phyloP scores from a whole-genome alignment of 2,797 vertebrate species.

The Clarias laeviceps region DNA sequence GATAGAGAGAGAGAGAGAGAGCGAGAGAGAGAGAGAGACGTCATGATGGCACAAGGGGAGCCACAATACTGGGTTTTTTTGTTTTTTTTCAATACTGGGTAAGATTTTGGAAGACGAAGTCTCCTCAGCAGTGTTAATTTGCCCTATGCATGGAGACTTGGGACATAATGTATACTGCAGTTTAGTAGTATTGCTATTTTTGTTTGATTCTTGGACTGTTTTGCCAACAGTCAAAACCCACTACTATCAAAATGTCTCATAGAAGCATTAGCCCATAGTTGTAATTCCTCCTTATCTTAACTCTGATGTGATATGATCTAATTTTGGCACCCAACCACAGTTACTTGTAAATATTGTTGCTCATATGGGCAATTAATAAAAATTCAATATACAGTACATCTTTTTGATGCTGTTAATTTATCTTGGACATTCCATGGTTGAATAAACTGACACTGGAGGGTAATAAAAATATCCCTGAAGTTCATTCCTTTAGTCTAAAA shows the following conservation, averaged over 20 bases:
- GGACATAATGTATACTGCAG: no score
- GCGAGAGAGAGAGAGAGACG: no score
- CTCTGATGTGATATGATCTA: constrained; percentile 17
- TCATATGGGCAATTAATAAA: constrained; percentile 27
- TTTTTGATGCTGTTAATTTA: constrained; percentile 29
- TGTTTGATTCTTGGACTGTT: constrained; percentile 21
- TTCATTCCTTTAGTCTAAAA: constrained; percentile 11
- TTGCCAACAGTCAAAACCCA: constrained; percentile 6
- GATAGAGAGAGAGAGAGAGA: no score
- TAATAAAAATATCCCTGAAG: constrained; percentile 23
- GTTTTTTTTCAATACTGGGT: no score
- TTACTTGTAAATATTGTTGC: constrained; percentile 31
- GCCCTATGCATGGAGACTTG: no score
- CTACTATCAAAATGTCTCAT: not conserved
- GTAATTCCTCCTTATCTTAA: constrained; percentile 32
- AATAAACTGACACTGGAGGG: constrained; percentile 14
- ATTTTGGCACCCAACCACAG: constrained; percentile 21
- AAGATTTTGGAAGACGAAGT: no score
- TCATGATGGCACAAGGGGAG: no score
- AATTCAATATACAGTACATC: constrained; percentile 26
- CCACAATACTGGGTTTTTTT: no score
- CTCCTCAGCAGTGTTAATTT: no score
- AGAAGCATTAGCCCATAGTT: constrained; percentile 45
- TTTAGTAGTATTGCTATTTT: not conserved
- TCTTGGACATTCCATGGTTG: constrained; percentile 20